Conservation (phyloP, 2,113 vertebrate genomes). For the Accipiter virgatus region DNA sequence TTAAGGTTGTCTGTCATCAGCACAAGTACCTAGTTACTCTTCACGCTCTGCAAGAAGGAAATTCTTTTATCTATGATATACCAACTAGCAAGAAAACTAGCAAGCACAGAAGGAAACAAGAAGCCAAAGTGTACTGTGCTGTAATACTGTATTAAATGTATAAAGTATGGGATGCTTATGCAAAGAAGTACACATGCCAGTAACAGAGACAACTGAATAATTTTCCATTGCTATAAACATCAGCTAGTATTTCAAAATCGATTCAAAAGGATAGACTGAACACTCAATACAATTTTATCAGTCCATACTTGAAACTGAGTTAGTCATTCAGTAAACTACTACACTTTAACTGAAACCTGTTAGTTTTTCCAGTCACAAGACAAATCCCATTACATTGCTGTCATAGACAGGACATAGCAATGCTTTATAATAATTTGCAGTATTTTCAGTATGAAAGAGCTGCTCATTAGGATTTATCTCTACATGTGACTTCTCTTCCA, state of each 20-base stretch:
- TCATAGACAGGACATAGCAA: not conserved
- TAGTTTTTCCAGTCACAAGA: not conserved
- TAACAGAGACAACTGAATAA: not conserved
- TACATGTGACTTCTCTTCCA: constrained; percentile 51
- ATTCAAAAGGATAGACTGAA: not conserved
- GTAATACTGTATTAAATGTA: not conserved
- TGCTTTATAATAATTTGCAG: not conserved
- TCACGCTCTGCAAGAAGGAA: not conserved
- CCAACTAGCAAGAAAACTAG: not conserved
- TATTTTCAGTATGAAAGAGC: not conserved
- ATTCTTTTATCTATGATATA: not conserved
- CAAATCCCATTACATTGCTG: not conserved
- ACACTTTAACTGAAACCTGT: not conserved
- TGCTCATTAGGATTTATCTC: not conserved
- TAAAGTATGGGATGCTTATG: not conserved
- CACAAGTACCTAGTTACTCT: not conserved
- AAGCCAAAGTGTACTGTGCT: not conserved
- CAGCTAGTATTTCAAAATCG: not conserved
- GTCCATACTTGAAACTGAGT: not conserved
- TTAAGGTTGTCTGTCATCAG: not conserved
- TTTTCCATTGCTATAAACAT: not conserved
- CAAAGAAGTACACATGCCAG: not conserved
- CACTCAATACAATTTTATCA: not conserved
- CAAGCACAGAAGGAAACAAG: not conserved
- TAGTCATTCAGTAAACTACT: not conserved